Base-by-base conservation (phyloP, 2,797 vertebrate species). In the Gila robusta region DNA sequence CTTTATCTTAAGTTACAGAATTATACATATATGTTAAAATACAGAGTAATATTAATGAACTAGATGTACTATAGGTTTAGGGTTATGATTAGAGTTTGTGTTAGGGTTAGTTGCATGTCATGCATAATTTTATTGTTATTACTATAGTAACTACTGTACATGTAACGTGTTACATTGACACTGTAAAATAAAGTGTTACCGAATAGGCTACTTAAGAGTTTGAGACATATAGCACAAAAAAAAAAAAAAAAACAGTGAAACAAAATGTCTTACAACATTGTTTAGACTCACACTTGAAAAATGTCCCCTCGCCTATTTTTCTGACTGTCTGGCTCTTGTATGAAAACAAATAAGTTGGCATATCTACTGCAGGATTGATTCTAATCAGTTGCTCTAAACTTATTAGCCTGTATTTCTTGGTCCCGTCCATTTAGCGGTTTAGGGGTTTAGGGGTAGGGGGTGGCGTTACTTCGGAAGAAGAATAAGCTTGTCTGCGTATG, bases 401-500 rank as follows among this genome's bases (percentile, higher is more conserved):
- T 81, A 78, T 70, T 88, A 11, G 35, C 52, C 54, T 59, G 35
- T 70, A 78, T 85, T 77, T 85, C 56, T 71, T 19, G 35, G 21
- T 77, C 52, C 56, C 16, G 64, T 62, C 70, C 11, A 32, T 71
- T 88, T 62, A 21, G 28, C 16, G 78, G 69, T 81, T 86, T 74
- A 64, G 56, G 3, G 56, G 32, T 59, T 56, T 56, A 17, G 78
- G 5, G 41, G 62, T 84, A 49, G 54, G 66, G 59, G 83, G 74
- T 87, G 85, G 39, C 39, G 37, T 67, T 87, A 90, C 85, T 90
- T 74, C 35, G 67, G 85, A 83, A 89, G 90, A 92, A 93, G 88
- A 93, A 92, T 92, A 92, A 17, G 91, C 86, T 90, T 93, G 93
- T 91, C 91, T 89, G 62, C 66, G 86, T 89, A 83, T 93, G 90